Percentiles rank a stretch among this genome's conserved stretches.
phyloP scores from a whole-genome alignment of 1,140 invertebrate species.

The Trichonephila clavata region DNA sequence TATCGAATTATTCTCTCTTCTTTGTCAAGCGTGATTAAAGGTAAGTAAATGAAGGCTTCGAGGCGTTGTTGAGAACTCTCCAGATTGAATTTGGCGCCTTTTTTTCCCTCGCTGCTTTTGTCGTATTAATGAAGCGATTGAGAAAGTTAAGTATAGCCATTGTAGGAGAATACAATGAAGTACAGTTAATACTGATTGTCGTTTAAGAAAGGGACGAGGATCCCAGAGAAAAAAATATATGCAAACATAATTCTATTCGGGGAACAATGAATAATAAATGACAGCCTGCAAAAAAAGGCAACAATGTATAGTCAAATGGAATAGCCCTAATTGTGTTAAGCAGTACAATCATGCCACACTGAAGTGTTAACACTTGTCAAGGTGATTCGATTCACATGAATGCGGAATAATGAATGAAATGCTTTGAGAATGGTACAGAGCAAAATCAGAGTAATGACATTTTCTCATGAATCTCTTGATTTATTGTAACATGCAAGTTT shows the following conservation, averaged over 20 bases:
- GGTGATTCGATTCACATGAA: no score
- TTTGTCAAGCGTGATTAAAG: slow-evolving; percentile 51
- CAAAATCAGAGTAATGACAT: no score
- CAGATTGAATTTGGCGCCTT: slow-evolving; percentile 34
- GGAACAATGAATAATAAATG: slow-evolving; percentile 16
- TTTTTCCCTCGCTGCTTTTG: neutral
- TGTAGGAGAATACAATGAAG: slow-evolving; percentile 11
- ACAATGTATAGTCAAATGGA: neutral
- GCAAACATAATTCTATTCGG: slow-evolving; percentile 17
- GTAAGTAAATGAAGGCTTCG: slow-evolving; percentile 32
- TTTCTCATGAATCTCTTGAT: no score
- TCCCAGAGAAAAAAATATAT: neutral
- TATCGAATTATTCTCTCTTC: slow-evolving; percentile 63
- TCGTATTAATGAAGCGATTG: neutral
- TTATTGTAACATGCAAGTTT: no score
- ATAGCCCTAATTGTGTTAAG: neutral
- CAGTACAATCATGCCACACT: neutral
- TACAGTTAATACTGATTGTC: neutral
- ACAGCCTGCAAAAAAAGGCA: neutral
- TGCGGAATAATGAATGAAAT: no score
- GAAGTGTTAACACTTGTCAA: no score
- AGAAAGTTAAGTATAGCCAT: slow-evolving; percentile 4
- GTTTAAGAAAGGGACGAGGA: neutral
- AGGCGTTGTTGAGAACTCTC: slow-evolving; percentile 18
- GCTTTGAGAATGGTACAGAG: no score